phyloP scores from a whole-genome alignment of 2,113 vertebrate genomes.

The Gadus chalcogrammus region DNA sequence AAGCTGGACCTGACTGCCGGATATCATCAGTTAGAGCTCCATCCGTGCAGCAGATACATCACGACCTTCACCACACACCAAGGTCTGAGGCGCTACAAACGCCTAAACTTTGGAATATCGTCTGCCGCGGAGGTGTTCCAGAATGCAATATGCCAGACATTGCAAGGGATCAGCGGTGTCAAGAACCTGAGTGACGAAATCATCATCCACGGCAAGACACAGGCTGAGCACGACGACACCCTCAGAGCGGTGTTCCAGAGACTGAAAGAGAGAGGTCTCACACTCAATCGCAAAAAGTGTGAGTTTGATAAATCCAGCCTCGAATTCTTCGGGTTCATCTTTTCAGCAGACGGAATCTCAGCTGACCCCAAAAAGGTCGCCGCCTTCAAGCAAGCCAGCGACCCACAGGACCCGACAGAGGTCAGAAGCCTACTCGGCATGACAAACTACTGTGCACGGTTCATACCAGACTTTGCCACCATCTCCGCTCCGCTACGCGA shows the following conservation, averaged over 20 bases:
- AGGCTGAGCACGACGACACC: conserved; percentile 18
- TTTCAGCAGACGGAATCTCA: conserved; percentile 15
- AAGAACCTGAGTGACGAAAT: conserved; percentile 29
- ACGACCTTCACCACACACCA: conserved; percentile 33
- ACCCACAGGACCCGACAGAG: background rate
- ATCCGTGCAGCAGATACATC: conserved; percentile 30
- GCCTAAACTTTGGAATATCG: conserved; percentile 28
- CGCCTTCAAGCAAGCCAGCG: background rate
- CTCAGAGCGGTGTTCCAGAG: conserved; percentile 21
- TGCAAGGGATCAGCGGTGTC: conserved; percentile 9
- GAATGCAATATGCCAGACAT: conserved; percentile 14
- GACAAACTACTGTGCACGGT: conserved; percentile 22
- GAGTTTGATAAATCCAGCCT: conserved; percentile 24
- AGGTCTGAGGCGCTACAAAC: conserved; percentile 21
- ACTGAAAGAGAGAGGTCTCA: conserved; percentile 23
- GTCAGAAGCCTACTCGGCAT: conserved; percentile 26
- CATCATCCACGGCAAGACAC: conserved; percentile 1
- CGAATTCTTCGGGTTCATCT: conserved; percentile 26
- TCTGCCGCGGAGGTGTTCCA: conserved; percentile 40
- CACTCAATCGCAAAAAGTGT: conserved; percentile 20
- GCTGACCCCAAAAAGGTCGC: conserved; percentile 23
- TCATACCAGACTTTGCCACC: too few relatives aligned
- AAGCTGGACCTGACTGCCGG: conserved; percentile 18
- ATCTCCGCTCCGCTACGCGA: conserved; percentile 17
- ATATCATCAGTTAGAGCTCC: conserved; percentile 38